Conservation (phyloP, 1,140 invertebrate species). For the Eueides isabella region DNA sequence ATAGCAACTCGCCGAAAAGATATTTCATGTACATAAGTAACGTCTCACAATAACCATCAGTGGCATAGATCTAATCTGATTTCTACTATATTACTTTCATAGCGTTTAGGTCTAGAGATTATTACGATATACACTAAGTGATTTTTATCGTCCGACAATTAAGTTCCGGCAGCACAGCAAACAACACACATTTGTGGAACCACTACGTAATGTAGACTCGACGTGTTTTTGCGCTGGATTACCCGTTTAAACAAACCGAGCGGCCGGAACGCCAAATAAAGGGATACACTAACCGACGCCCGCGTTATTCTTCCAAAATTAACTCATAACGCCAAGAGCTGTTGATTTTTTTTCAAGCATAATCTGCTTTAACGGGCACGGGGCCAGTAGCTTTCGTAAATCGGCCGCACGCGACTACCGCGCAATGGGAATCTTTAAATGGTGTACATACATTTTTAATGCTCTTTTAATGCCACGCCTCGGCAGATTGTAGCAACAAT, state of each 20-base stretch:
- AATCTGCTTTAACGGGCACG: slow-evolving; percentile 79
- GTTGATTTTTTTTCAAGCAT: slow-evolving; percentile 75
- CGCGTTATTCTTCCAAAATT: slow-evolving; percentile 80
- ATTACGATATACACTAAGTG: slow-evolving; percentile 59
- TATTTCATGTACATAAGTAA: slow-evolving; percentile 28
- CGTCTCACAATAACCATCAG: slow-evolving; percentile 37
- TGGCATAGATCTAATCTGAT: slow-evolving; percentile 34
- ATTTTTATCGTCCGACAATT: slow-evolving; percentile 69
- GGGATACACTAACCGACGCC: slow-evolving; percentile 73
- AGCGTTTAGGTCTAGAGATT: slow-evolving; percentile 49
- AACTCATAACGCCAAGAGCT: slow-evolving; percentile 79
- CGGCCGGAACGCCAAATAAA: slow-evolving; percentile 75
- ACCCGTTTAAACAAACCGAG: slow-evolving; percentile 76
- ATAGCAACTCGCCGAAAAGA: no score
- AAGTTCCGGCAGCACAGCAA: slow-evolving; percentile 34
- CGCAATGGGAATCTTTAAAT: slow-evolving; percentile 80
- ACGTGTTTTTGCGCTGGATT: slow-evolving; percentile 74
- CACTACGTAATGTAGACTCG: slow-evolving; percentile 61
- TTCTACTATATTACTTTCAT: slow-evolving; percentile 27
- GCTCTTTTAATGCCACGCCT: slow-evolving; percentile 72
- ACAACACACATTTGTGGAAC: slow-evolving; percentile 61
- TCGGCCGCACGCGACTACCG: slow-evolving; percentile 72
- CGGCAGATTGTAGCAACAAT: slow-evolving; percentile 74
- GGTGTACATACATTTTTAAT: slow-evolving; percentile 78
- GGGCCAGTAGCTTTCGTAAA: slow-evolving; percentile 76